Conservation (phyloP, 2,888 invertebrate genomes). For the Siphonodentalium dalli region DNA sequence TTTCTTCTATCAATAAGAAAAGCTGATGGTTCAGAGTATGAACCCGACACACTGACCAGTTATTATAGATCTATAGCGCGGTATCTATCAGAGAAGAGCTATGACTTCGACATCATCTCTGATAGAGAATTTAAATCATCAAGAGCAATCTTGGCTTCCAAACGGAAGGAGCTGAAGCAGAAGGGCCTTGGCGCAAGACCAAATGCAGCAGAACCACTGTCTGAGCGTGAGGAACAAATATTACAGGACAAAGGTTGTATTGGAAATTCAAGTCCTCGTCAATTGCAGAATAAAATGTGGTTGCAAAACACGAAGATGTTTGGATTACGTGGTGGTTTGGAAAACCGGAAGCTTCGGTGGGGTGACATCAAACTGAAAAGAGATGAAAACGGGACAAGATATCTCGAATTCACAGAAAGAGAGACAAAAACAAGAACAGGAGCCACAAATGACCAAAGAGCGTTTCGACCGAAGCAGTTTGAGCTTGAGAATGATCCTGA, state of each 20-base stretch:
- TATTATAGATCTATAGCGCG: too few relatives aligned
- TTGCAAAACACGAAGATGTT: slow-evolving; percentile 4
- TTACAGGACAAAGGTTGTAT: neutral
- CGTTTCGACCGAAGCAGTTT: slow-evolving; percentile 3
- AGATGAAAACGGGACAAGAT: neutral
- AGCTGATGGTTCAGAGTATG: too few relatives aligned
- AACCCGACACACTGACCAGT: too few relatives aligned
- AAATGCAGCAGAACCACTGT: neutral
- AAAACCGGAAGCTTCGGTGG: slow-evolving; percentile 1
- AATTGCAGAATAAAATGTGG: neutral
- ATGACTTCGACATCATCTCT: too few relatives aligned
- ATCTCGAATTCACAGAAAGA: neutral
- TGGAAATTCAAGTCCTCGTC: neutral
- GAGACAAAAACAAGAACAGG: neutral
- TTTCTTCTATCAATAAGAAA: too few relatives aligned
- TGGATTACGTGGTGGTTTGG: neutral
- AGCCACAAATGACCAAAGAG: neutral
- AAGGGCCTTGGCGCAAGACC: neutral
- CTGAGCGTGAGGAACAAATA: neutral
- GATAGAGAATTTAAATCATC: too few relatives aligned
- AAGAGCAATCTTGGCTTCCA: too few relatives aligned
- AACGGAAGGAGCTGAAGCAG: slow-evolving; percentile 4
- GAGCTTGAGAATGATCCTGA: neutral
- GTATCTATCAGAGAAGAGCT: too few relatives aligned
- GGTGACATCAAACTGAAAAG: slow-evolving; percentile 1